Evolutionary conservation across 2,888 invertebrate species (phyloP), one percentile per base, ranked within the genome.

Genomic region (Pseudanteris insignis): DNA sequence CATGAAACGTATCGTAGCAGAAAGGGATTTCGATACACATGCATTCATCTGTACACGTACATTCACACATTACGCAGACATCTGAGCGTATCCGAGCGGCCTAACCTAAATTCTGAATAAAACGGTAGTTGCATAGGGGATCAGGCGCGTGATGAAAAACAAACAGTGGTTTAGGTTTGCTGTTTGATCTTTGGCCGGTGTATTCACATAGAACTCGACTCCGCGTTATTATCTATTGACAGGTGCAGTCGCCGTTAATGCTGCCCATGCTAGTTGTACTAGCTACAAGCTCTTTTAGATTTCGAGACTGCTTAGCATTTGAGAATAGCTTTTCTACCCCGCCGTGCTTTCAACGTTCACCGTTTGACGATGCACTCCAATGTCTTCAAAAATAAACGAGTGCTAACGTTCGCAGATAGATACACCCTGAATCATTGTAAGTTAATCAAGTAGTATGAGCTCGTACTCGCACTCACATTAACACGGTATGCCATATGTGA

Each of bases 61-160:
- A 64, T 48, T 44, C 57, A 62, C 57, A 57, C 28, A 29, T 57
- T 43, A 59, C 57, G 48, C 40, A 53, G 51, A 59, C 57, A 50
- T 51, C 48, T 43, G 57, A 29, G 65, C 55, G 63, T 60, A 63
- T 65, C 63, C 58, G 63, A 55, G 63, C 67, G 67, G 69, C 68
- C 74, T 75, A 77, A 78, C 77, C 77, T 74, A 78, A 76, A 79
- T 79, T 78, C 73, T 75, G 77, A 77, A 79, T 77, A 76, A 78
- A 78, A 78, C 72, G 72, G 68, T 67, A 66, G 72, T 73, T 77
- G 79, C 79, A 79, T 78, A 79, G 74, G 74, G 77, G 76, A 79
- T 78, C 76, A 76, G 77, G 77, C 69, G 70, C 74, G 78, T 79
- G 79, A 79, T 79, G 79, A 79, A 79, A 79, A 79, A 79, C 79